phyloP scores from a whole-genome alignment of 2,888 invertebrate species.

The Stomorhina lunata region DNA sequence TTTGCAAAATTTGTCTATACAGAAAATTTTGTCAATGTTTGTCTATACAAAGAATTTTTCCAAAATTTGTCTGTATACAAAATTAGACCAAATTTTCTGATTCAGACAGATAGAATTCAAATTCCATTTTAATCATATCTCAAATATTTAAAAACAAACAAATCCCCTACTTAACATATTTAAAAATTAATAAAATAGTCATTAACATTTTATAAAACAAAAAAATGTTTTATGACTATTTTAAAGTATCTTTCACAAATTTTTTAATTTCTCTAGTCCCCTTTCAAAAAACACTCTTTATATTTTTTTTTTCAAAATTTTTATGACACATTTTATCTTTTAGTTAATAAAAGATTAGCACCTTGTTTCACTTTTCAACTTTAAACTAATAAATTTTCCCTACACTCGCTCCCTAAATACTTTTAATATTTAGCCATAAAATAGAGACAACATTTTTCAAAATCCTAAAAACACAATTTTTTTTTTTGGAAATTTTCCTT shows the following conservation, averaged over 20 bases:
- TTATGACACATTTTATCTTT: constrained; percentile 29
- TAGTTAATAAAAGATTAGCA: constrained; percentile 64
- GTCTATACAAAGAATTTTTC: too few relatives aligned
- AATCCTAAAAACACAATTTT: background rate
- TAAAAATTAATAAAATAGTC: background rate
- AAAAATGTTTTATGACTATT: background rate
- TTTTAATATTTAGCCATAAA: background rate
- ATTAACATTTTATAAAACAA: background rate
- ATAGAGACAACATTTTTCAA: constrained; percentile 14
- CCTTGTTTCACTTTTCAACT: constrained; percentile 64
- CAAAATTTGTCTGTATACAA: too few relatives aligned
- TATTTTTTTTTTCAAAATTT: background rate
- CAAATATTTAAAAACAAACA: too few relatives aligned
- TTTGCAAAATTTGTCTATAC: too few relatives aligned
- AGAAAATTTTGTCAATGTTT: too few relatives aligned
- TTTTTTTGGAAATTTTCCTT: constrained; percentile 7
- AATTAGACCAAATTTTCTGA: too few relatives aligned
- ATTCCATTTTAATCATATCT: too few relatives aligned
- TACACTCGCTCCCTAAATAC: constrained; percentile 13
- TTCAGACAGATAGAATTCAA: too few relatives aligned
- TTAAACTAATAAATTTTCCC: constrained; percentile 56
- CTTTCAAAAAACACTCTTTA: background rate
- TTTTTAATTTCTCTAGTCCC: background rate
- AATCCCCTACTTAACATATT: background rate
- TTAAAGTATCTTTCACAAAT: background rate